phyloP scores from a whole-genome alignment of 2,797 vertebrate genomes.

The Alauda arvensis region DNA sequence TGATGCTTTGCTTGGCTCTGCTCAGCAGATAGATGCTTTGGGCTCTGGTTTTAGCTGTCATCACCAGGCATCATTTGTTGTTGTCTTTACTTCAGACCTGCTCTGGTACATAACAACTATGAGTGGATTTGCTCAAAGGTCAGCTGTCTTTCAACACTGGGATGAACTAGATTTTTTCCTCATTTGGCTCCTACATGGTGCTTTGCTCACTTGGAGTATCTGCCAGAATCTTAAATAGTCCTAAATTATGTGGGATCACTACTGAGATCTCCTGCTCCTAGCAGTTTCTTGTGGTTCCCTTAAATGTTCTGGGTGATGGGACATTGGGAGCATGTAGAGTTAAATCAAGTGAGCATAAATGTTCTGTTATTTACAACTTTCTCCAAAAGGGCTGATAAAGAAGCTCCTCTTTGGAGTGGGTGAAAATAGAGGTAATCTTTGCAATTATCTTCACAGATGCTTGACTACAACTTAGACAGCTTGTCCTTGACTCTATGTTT shows the following conservation, averaged over 20 bases:
- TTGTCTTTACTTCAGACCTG: background rate
- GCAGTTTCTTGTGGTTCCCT: background rate
- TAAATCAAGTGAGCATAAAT: background rate
- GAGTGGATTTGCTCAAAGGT: conserved; percentile 16
- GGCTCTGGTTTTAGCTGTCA: conserved; percentile 16
- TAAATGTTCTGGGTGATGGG: background rate
- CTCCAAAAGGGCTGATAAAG: background rate
- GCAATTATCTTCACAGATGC: background rate
- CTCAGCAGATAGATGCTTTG: background rate
- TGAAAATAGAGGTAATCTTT: background rate
- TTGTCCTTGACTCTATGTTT: background rate
- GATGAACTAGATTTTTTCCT: background rate
- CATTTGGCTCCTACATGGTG: background rate
- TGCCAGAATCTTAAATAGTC: background rate
- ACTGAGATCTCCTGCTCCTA: background rate
- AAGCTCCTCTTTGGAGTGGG: background rate
- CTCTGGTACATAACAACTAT: background rate
- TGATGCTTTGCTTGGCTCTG: conserved; percentile 16
- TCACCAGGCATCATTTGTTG: background rate
- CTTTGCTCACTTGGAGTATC: background rate
- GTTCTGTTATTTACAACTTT: background rate
- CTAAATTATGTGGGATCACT: background rate
- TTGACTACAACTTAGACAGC: background rate
- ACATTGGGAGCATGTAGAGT: background rate
- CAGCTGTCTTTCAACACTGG: background rate